These are phyloP conservation scores for Hippopotamyrus pictus DNA, from an alignment of 2,797 vertebrate genomes.

Conservation along the genomic window DNA sequence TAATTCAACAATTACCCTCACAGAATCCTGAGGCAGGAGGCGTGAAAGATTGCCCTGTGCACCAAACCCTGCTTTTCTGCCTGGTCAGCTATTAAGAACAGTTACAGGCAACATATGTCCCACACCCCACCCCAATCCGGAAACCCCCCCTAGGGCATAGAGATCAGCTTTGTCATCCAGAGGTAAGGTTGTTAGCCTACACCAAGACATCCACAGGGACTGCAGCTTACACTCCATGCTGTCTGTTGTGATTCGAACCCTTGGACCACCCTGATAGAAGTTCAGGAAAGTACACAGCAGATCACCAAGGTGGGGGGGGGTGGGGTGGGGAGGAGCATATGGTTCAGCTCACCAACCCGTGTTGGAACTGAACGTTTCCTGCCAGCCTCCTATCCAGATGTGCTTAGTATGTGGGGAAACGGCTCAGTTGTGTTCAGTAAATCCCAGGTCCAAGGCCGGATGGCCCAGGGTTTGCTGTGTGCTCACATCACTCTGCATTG, in stretches of 20 bases:
- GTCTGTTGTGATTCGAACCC: background rate
- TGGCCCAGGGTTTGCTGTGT: too few relatives aligned
- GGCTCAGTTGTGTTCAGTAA: background rate
- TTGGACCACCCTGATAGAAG: background rate
- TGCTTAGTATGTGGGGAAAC: background rate
- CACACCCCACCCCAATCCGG: background rate
- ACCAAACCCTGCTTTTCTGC: background rate
- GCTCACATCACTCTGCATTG: too few relatives aligned
- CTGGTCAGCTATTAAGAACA: background rate
- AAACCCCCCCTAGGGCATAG: background rate
- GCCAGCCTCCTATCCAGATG: slow-evolving; percentile 15
- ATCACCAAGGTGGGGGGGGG: background rate
- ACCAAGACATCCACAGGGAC: background rate
- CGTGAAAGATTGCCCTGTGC: background rate
- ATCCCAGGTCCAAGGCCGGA: background rate
- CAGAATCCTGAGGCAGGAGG: background rate
- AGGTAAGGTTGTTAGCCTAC: background rate
- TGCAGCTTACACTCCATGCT: background rate
- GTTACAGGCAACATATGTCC: background rate
- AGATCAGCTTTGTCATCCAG: background rate
- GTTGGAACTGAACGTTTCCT: background rate
- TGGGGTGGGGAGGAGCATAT: background rate
- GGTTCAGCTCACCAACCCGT: slow-evolving; percentile 13
- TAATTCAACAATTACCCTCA: background rate
- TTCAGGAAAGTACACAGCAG: background rate